Evolutionary conservation across 1,140 invertebrate genomes (phyloP).

Genomic region (Brachionus rotundiformis): DNA sequence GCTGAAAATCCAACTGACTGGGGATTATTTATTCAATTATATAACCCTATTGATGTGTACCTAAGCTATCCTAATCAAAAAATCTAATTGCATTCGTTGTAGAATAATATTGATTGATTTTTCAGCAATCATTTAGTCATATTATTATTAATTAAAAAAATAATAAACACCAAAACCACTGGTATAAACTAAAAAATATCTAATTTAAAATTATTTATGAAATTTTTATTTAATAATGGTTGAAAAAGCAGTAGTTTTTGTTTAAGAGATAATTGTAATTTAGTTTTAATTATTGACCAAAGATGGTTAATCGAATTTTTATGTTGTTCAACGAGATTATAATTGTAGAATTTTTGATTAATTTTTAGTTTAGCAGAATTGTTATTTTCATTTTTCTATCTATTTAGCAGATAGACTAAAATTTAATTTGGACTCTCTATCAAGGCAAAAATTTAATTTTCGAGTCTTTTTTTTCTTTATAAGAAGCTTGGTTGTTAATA

Average conservation of each 20-base stretch:
- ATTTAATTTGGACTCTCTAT: background rate
- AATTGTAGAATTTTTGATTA: background rate
- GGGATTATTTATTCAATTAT: background rate
- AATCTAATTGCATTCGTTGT: slow-evolving; percentile 1
- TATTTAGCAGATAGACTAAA: too few species aligned
- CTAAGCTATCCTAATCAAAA: slow-evolving; percentile 15
- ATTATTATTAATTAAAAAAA: background rate
- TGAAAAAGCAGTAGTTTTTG: background rate
- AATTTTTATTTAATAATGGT: slow-evolving; percentile 22
- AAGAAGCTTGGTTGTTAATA: background rate
- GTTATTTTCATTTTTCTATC: too few species aligned
- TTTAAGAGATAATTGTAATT: slow-evolving; percentile 17
- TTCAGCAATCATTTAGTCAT: background rate
- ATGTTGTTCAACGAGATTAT: background rate
- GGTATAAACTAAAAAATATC: background rate
- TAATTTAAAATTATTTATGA: slow-evolving; percentile 2
- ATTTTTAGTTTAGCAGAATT: background rate
- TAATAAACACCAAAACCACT: background rate
- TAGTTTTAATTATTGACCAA: background rate
- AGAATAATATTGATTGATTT: background rate
- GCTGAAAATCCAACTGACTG: background rate
- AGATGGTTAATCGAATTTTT: slow-evolving; percentile 2
- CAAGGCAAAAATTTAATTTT: slow-evolving; percentile 7
- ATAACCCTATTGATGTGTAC: background rate
- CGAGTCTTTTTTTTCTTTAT: background rate